Evolutionary conservation across 2,888 invertebrate species (phyloP).

Genomic region (Agonopterix alstromeriana): DNA sequence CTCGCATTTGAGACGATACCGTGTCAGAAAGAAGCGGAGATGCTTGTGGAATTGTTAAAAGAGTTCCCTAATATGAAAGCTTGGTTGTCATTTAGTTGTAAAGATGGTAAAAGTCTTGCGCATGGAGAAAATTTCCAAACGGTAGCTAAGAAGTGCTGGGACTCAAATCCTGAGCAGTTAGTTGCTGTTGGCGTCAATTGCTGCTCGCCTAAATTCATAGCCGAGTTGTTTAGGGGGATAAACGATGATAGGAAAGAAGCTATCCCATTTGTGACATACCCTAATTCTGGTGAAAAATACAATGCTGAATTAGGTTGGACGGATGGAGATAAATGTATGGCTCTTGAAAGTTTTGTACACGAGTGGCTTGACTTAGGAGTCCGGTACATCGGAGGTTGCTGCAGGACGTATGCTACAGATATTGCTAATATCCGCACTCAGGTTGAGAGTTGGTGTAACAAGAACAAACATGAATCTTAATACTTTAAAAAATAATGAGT

Average conservation of each 20-base stretch:
- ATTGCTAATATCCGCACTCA: slow-evolving; percentile 77
- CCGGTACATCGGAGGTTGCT: slow-evolving; percentile 92
- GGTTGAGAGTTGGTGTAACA: slow-evolving; percentile 32
- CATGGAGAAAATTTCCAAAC: slow-evolving; percentile 86
- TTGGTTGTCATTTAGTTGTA: slow-evolving; percentile 94
- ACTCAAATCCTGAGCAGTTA: slow-evolving; percentile 78
- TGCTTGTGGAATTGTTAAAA: slow-evolving; percentile 84
- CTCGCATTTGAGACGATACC: slow-evolving; percentile 95
- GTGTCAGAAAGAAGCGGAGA: slow-evolving; percentile 87
- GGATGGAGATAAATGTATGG: slow-evolving; percentile 78
- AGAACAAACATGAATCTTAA: slow-evolving; percentile 8
- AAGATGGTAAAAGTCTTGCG: slow-evolving; percentile 75
- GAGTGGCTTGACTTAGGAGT: slow-evolving; percentile 89
- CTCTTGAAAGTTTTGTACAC: slow-evolving; percentile 80
- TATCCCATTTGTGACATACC: slow-evolving; percentile 90
- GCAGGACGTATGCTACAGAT: slow-evolving; percentile 87
- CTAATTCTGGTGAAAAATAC: slow-evolving; percentile 92
- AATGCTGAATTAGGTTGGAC: slow-evolving; percentile 79
- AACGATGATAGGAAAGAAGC: slow-evolving; percentile 34
- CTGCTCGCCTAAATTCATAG: slow-evolving; percentile 65
- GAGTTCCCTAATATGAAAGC: slow-evolving; percentile 86
- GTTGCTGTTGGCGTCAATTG: slow-evolving; percentile 94
- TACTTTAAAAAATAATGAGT: too few species aligned
- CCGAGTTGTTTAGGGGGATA: slow-evolving; percentile 41
- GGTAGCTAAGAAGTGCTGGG: slow-evolving; percentile 80